Percentiles rank a stretch among this genome's conserved stretches.
Evolutionary conservation across 1,140 invertebrate species (phyloP).

Genomic region (Nasonia vitripennis): DNA sequence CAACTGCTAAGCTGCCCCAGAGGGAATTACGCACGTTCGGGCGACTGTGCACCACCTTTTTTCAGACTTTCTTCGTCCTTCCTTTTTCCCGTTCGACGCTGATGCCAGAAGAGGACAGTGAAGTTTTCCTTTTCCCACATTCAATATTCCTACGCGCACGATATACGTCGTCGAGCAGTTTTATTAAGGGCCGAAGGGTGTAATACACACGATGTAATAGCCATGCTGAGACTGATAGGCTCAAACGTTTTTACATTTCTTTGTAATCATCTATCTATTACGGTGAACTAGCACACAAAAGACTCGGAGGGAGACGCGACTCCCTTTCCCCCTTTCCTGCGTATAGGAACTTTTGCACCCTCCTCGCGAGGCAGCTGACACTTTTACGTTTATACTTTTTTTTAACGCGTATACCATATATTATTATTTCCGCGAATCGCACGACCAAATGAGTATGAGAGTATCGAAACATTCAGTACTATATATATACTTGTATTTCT

Average conservation of each 20-base stretch:
- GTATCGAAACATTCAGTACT: neutral
- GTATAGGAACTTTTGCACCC: constrained; percentile 16
- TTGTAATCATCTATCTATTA: neutral
- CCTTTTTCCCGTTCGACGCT: too few species aligned
- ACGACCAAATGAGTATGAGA: neutral
- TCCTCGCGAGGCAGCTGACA: neutral
- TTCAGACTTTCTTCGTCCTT: too few species aligned
- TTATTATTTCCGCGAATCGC: neutral
- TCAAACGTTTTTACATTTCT: constrained; percentile 13
- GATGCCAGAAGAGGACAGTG: too few species aligned
- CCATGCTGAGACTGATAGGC: constrained; percentile 13
- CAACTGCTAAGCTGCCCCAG: neutral
- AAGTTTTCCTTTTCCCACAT: too few species aligned
- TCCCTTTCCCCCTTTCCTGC: neutral
- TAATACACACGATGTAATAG: too few species aligned
- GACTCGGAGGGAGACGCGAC: neutral
- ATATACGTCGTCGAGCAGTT: too few species aligned
- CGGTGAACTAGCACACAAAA: neutral
- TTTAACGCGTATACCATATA: too few species aligned
- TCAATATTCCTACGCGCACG: too few species aligned
- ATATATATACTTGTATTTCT: neutral
- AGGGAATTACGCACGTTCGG: too few species aligned
- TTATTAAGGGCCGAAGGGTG: too few species aligned
- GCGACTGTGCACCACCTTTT: too few species aligned
- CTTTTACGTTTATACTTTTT: too few species aligned